A percentile compares a stretch with the other conserved stretches of the same genome.
Evolutionary conservation across 2,888 invertebrate species (phyloP).

Genomic region (Rapana venosa): DNA sequence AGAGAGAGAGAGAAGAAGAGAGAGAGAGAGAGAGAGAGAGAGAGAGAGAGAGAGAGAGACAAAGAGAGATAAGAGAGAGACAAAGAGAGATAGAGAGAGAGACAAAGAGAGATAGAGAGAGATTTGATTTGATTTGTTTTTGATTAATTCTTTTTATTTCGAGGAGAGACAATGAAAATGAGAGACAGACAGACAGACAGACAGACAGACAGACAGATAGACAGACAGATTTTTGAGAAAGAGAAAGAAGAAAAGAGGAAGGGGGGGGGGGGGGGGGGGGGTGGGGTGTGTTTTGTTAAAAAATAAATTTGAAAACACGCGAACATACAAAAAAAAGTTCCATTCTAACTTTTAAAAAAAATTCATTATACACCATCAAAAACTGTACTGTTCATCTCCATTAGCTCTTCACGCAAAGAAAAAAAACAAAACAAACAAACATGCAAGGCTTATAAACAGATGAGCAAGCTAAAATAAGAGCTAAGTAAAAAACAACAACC

Average conservation of each 20-base stretch:
- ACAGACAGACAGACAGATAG: not conserved
- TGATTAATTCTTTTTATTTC: no score
- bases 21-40: not conserved
- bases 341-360: not conserved
- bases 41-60: not conserved
- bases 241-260: not conserved
- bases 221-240: not conserved
- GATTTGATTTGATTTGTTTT: no score
- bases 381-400: not conserved
- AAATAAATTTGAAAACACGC: no score
- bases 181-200: not conserved
- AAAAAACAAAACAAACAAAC: not conserved
- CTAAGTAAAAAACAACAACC: no score
- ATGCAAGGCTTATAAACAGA: not conserved
- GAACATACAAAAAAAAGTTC: not conserved
- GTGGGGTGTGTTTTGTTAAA: no score
- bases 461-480: no score
- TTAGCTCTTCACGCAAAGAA: not conserved
- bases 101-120: not conserved
- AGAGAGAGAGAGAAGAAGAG: not conserved
- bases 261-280: not conserved
- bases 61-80: not conserved
- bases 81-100: not conserved
- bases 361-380: not conserved
- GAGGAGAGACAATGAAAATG: no score